Conservation (phyloP, 2,113 vertebrate species). For the Heterotilapia buettikoferi region DNA sequence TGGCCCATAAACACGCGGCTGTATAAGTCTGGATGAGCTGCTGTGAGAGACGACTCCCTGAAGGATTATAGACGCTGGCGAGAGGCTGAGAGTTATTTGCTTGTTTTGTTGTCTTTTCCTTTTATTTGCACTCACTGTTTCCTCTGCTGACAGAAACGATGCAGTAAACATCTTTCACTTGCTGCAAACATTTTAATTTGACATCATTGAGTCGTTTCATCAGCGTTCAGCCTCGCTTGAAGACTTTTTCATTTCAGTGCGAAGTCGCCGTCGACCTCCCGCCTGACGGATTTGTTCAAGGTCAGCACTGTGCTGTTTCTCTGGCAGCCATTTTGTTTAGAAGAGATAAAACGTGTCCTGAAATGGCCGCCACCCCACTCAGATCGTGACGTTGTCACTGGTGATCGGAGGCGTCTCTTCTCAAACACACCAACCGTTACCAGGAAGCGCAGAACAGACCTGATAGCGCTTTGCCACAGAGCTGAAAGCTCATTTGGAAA, state of each 20-base stretch:
- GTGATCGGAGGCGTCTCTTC: not conserved
- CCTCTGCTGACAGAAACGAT: not conserved
- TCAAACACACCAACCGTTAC: not conserved
- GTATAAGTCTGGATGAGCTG: slow-evolving; percentile 42
- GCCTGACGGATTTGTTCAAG: not conserved
- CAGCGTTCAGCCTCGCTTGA: not conserved
- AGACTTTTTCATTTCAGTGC: not conserved
- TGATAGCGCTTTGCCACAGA: not conserved
- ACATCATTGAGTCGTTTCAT: not conserved
- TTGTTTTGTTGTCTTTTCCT: slow-evolving; percentile 14
- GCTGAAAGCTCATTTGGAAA: not conserved
- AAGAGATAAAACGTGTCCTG: not conserved
- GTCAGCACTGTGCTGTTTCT: not conserved
- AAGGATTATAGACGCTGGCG: slow-evolving; percentile 15
- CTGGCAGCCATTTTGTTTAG: slow-evolving; percentile 52
- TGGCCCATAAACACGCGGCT: slow-evolving; percentile 67
- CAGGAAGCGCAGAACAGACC: not conserved
- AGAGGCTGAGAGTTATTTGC: slow-evolving; percentile 20
- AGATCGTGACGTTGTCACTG: not conserved
- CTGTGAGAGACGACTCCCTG: not conserved
- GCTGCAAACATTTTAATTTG: not conserved
- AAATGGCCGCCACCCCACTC: slow-evolving; percentile 30
- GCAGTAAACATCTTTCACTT: not conserved
- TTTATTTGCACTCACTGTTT: slow-evolving; percentile 45
- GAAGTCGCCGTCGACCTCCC: not conserved